These are phyloP conservation scores for Pandemis corylana DNA, from an alignment of 2,888 invertebrate genomes.

Conservation along the genomic window DNA sequence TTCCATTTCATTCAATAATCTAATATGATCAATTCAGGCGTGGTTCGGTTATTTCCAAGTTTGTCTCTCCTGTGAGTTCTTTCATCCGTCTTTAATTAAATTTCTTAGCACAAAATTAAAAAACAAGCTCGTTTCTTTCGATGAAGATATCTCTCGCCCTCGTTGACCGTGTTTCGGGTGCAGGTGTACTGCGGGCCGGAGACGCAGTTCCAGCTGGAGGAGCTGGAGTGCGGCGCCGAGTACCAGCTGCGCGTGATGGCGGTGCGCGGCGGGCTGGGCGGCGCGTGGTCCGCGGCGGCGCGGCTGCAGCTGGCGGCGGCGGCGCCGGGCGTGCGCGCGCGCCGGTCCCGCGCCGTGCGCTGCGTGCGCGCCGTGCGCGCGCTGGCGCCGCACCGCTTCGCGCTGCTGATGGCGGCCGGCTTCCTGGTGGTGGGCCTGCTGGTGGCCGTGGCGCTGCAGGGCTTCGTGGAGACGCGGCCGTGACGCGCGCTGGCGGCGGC, in stretches of 20 bases:
- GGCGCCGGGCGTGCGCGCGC: conserved; percentile 85
- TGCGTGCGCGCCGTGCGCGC: conserved; percentile 65
- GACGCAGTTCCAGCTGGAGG: conserved; percentile 86
- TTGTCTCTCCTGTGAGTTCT: too few relatives aligned
- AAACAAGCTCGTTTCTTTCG: too few relatives aligned
- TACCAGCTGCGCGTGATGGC: conserved; percentile 92
- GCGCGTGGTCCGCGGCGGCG: conserved; percentile 88
- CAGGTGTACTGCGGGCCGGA: conserved; percentile 89
- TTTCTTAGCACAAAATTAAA: too few relatives aligned
- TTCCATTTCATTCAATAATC: too few relatives aligned
- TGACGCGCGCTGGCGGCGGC: conserved; percentile 77
- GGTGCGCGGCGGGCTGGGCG: conserved; percentile 88
- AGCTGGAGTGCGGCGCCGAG: conserved; percentile 90
- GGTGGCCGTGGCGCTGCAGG: conserved; percentile 86
- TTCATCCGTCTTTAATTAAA: too few relatives aligned
- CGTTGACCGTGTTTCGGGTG: not conserved
- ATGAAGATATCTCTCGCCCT: too few relatives aligned
- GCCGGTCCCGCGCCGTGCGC: conserved; percentile 55
- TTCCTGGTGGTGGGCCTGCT: conserved; percentile 86
- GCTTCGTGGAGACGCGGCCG: conserved; percentile 78
- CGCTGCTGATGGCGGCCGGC: conserved; percentile 82
- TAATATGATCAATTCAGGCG: too few relatives aligned
- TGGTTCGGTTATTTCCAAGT: too few relatives aligned
- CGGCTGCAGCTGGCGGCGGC: conserved; percentile 76
- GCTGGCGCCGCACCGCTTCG: conserved; percentile 82